A percentile compares a stretch with the other conserved stretches of the same genome.
Evolutionary conservation across 2,797 vertebrate species (phyloP).

Genomic region (Phylloscopus collybita): DNA sequence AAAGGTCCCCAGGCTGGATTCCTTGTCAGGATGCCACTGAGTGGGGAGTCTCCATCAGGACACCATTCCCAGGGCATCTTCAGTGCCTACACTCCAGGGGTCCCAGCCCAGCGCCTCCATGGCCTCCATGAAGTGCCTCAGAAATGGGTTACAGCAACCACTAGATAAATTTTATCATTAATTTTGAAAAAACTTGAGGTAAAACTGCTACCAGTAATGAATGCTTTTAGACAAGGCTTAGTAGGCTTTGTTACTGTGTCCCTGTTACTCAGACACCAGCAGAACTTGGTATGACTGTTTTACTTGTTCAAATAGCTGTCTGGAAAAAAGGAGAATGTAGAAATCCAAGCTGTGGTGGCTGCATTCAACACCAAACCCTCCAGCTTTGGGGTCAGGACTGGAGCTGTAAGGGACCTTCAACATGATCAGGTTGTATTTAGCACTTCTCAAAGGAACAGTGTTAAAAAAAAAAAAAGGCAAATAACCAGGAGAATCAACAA

Average conservation of each 20-base stretch:
- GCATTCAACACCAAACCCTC: background rate
- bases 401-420: background rate
- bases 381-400: background rate
- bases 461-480: background rate
- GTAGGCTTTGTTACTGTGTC: constrained; percentile 37
- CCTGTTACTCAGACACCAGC: background rate
- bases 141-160: background rate
- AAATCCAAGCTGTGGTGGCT: background rate
- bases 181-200: constrained; percentile 25
- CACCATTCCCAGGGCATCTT: background rate
- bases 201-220: constrained; percentile 1
- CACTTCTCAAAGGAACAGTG: background rate
- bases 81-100: background rate
- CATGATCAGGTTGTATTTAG: background rate
- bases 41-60: background rate
- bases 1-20: background rate
- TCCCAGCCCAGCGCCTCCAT: background rate
- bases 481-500: background rate
- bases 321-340: background rate
- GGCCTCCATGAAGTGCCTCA: background rate
- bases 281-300: background rate
- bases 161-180: background rate
- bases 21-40: background rate
- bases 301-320: constrained; percentile 20
- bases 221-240: constrained; percentile 36